A percentile compares a stretch with the other conserved stretches of the same genome.
These are phyloP conservation scores for Haemorhous mexicanus DNA, from an alignment of 2,113 vertebrate genomes.

Conservation along the genomic window DNA sequence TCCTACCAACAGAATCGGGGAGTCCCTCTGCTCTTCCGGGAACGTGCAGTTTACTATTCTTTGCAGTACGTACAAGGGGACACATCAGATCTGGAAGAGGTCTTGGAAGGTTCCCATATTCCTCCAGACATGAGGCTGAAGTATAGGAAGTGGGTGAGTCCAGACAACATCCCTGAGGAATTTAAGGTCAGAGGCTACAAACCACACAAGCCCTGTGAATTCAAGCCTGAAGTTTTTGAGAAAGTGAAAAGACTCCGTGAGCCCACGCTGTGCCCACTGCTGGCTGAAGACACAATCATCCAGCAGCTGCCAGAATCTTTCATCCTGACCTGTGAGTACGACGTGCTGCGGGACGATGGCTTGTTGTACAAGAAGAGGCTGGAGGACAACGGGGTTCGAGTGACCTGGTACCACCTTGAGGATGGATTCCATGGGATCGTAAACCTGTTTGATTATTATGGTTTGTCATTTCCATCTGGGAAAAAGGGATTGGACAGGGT, in stretches of 20 bases:
- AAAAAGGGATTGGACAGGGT: slow-evolving; percentile 55
- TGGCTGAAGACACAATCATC: slow-evolving; percentile 70
- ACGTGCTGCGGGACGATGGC: slow-evolving; percentile 78
- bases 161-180: slow-evolving; percentile 73
- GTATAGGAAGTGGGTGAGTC: slow-evolving; percentile 74
- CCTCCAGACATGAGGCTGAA: slow-evolving; percentile 68
- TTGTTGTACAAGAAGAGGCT: slow-evolving; percentile 81
- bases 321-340: slow-evolving; percentile 83
- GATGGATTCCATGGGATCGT: slow-evolving; percentile 82
- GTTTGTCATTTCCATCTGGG: slow-evolving; percentile 71
- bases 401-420: slow-evolving; percentile 78
- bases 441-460: slow-evolving; percentile 51
- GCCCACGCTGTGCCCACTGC: slow-evolving; percentile 67
- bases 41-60: slow-evolving; percentile 55
- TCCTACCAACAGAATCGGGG: slow-evolving; percentile 50
- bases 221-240: slow-evolving; percentile 70
- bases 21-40: slow-evolving; percentile 72
- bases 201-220: background rate
- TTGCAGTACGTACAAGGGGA: slow-evolving; percentile 70
- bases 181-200: slow-evolving; percentile 67
- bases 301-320: slow-evolving; percentile 72
- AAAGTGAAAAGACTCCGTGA: slow-evolving; percentile 49
- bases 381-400: slow-evolving; percentile 73
- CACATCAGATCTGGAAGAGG: slow-evolving; percentile 39
- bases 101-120: slow-evolving; percentile 73